Evolutionary conservation across 2,888 invertebrate genomes (phyloP), one percentile per base, ranked within the genome.

Genomic region (Calliopum simillimum): DNA sequence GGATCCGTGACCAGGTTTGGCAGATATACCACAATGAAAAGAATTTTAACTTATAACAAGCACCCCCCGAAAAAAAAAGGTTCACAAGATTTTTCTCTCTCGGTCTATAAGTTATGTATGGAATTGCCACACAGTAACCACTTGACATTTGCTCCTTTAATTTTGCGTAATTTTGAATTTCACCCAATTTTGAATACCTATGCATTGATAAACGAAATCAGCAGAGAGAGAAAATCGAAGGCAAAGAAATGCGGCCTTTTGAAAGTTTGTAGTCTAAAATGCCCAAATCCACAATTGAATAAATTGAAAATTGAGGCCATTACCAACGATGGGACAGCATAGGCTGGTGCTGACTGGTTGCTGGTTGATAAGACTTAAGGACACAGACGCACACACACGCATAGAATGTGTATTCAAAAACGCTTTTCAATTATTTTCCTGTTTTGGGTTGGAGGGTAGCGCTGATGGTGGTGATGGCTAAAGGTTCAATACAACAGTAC

Each of bases 261-360:
- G 41, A 64, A 13, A n/a, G 21, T 14, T 41, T 4, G 11, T 33
- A 25, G 41, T 12, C 13, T 12, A 63, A 49, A 68, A 59, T 58
- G 21, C 61, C 51, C 16, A 16, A 68, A 62, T 68, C 62, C 62
- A 68, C 69, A 69, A 64, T 69, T 63, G 69, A 64, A 69, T 69
- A 64, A 64, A 64, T 61, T 68, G 61, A 64, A 69, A 64, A 69
- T 44, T 56, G 56, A n/a, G 55, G 23, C 47, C 49, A 56, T 58
- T 56, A 46, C 41, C n/a, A 5, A 13, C 44, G 5, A 33, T 33
- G 33, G 5, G 33, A 33, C 33, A 33, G 33, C 5, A 33, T 33
- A 21, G 12, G 4, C 5, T 67, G 67, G 49, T 67, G 58, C 14
- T 62, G 55, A 46, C 62, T 62, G 61, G 68, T 68, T 43, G 62